Conservation (phyloP, 2,888 invertebrate genomes). For the Meganola albula region DNA sequence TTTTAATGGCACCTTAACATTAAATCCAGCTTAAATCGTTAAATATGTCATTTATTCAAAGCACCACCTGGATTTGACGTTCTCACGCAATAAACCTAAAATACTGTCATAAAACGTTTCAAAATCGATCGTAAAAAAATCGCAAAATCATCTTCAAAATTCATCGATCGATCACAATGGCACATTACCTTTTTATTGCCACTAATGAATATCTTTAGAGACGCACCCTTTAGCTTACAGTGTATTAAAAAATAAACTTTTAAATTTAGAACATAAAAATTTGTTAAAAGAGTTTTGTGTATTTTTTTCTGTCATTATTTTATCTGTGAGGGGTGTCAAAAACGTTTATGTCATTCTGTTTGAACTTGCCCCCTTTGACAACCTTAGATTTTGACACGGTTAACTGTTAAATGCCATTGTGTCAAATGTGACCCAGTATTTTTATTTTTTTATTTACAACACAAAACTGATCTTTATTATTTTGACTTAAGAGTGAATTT, state of each 20-base stretch:
- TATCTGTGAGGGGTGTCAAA: slow-evolving; percentile 55
- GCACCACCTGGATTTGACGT: slow-evolving; percentile 40
- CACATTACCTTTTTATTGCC: slow-evolving; percentile 68
- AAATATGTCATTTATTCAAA: slow-evolving; percentile 21
- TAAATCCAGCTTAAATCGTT: slow-evolving; percentile 11
- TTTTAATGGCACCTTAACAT: slow-evolving; percentile 14
- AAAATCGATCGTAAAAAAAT: slow-evolving; percentile 68
- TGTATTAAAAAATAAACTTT: slow-evolving; percentile 70
- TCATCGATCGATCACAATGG: slow-evolving; percentile 67
- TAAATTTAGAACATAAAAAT: slow-evolving; percentile 63
- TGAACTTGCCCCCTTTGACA: slow-evolving; percentile 54
- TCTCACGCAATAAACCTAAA: slow-evolving; percentile 60
- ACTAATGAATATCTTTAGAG: slow-evolving; percentile 63
- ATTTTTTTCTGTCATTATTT: slow-evolving; percentile 33
- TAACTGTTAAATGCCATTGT: slow-evolving; percentile 33
- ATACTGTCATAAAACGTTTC: slow-evolving; percentile 50
- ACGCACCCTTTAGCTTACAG: slow-evolving; percentile 41
- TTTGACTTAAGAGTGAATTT: slow-evolving; percentile 7
- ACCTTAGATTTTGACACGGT: slow-evolving; percentile 51
- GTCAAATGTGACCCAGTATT: slow-evolving; percentile 19
- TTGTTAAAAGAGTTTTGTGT: slow-evolving; percentile 59
- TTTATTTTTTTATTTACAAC: slow-evolving; percentile 10
- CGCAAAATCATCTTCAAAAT: slow-evolving; percentile 69
- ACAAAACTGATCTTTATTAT: slow-evolving; percentile 19
- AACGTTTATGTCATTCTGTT: slow-evolving; percentile 57